phyloP scores from a whole-genome alignment of 2,113 vertebrate species.

The Bubo scandiacus region DNA sequence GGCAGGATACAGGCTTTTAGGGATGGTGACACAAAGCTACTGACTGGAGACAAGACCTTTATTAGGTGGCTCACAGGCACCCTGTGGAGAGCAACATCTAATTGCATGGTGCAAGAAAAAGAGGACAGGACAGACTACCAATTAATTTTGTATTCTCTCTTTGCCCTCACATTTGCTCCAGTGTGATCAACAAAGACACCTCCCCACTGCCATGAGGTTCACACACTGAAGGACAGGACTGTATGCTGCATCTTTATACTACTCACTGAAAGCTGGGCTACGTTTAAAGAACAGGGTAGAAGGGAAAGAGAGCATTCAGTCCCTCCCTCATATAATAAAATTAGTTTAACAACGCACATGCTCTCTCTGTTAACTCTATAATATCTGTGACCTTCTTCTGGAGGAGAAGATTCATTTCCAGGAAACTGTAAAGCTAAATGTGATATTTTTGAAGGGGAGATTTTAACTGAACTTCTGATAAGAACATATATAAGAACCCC shows the following conservation, averaged over 20 bases:
- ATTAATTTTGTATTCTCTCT: background rate
- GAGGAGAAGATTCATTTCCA: slow-evolving; percentile 46
- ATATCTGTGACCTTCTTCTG: slow-evolving; percentile 42
- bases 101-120: background rate
- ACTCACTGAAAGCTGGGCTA: background rate
- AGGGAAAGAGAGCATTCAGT: background rate
- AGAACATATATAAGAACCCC: slow-evolving; percentile 44
- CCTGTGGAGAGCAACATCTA: background rate
- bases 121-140: background rate
- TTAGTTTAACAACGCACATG: background rate
- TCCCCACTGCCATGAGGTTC: background rate
- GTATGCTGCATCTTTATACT: background rate
- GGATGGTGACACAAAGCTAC: background rate
- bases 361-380: slow-evolving; percentile 22
- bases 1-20: background rate
- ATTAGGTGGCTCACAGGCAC: background rate
- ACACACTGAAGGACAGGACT: background rate
- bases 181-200: background rate
- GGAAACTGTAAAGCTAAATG: slow-evolving; percentile 54
- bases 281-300: background rate
- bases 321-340: background rate
- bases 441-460: slow-evolving; percentile 46
- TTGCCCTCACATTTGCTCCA: background rate
- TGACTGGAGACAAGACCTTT: background rate
- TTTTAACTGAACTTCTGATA: slow-evolving; percentile 66